Evolutionary conservation across 1,140 invertebrate species (phyloP).

Genomic region (Drosophila gunungcola): DNA sequence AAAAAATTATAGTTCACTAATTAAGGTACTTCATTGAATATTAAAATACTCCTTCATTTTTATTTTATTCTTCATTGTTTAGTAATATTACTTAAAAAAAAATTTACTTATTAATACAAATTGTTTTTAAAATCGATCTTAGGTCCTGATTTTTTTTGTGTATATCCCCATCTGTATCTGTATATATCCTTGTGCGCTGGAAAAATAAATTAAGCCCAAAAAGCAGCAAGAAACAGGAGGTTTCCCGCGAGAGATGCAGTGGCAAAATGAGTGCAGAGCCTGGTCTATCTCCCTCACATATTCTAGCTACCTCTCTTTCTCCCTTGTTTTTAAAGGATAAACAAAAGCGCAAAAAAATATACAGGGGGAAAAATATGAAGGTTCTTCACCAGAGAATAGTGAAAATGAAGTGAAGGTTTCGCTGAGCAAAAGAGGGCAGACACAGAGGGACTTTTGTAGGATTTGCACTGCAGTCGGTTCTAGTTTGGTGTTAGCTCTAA

Average conservation of each 20-base stretch:
- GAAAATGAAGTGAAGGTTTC: constrained; percentile 48
- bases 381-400: constrained; percentile 23
- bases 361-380: constrained; percentile 21
- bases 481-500: constrained; percentile 33
- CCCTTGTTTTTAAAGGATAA: constrained; percentile 36
- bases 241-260: constrained; percentile 5
- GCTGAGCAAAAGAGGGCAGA: neutral
- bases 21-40: too few species aligned
- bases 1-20: too few species aligned
- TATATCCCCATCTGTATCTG: neutral
- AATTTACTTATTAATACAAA: too few species aligned
- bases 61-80: too few species aligned
- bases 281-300: constrained; percentile 1
- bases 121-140: too few species aligned
- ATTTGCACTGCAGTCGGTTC: constrained; percentile 33
- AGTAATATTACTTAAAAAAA: too few species aligned
- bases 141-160: neutral
- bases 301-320: neutral
- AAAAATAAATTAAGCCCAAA: constrained; percentile 64
- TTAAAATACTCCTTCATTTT: too few species aligned
- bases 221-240: constrained; percentile 36
- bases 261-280: constrained; percentile 13
- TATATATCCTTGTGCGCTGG: constrained; percentile 8
- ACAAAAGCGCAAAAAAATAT: constrained; percentile 67
- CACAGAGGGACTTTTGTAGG: constrained; percentile 18